Base-by-base conservation (phyloP, 2,888 invertebrate genomes). In the Sinotaia quadrata region DNA sequence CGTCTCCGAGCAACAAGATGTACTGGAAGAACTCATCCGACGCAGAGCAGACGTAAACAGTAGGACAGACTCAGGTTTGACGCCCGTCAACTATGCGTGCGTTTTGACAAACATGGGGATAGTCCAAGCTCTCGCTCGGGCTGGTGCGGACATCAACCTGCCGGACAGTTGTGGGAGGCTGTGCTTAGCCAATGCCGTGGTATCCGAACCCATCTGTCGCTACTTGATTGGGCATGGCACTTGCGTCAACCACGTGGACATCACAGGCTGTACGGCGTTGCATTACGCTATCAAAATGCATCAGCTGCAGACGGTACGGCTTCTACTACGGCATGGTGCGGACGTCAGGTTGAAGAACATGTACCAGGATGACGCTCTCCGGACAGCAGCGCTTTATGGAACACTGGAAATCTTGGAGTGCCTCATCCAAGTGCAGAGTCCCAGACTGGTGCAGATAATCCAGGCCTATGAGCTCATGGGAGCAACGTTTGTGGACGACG, bases 81-180 rank as follows among this genome's bases (percentile, higher is more conserved):
- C 88, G 1, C 94, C 96, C 12, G 94, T 96, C 68, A 91, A 96
- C 79, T 95, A 95, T 69, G 95, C 96, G 15, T 96, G 96, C 89
- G 96, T 95, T 89, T 95, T 96, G 95, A 83, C 83, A 37, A 85
- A 86, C 74, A 77, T 82, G 7, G 78, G 81, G 4, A 78, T 84
- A 21, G 84, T 84, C 67, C 83, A 81, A 66, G 85, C 79, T 57
- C 77, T 87, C 5, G 84, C 87, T 4, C 84, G 84, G 27, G 76
- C 87, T 63, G 86, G 85, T 12, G 88, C 88, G 0, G 83, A 89
- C 68, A 92, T 95, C 77, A 92, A 93, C 80, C 92, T 92, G 78
- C 92, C 96, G 5, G 96, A 96, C 89, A 93, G 94, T 87, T 95
- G 94, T 89, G 96, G 96, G 69, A 96, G 96, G 71, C 96, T 96